phyloP scores from a whole-genome alignment of 2,113 vertebrate species.

The Malaclemys terrapin region DNA sequence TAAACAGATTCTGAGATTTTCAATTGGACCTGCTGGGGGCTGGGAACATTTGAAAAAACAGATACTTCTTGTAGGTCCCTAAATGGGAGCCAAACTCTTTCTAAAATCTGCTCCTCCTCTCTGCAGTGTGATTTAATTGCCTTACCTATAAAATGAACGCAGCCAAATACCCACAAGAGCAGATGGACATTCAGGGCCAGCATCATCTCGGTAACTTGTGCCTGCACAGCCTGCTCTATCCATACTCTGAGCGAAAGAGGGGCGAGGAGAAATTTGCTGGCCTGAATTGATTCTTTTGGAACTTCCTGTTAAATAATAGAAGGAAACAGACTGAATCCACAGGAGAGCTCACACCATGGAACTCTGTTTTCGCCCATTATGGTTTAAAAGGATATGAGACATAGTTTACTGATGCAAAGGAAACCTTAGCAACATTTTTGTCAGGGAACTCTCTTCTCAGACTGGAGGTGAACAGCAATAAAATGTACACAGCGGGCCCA shows the following conservation, averaged over 20 bases:
- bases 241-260: constrained; percentile 67
- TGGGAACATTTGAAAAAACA: neutral
- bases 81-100: fast-evolving
- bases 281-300: constrained; percentile 68
- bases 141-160: constrained; percentile 79
- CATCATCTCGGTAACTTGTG: constrained; percentile 56
- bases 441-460: neutral
- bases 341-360: constrained; percentile 72
- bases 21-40: fast-evolving
- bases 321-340: constrained; percentile 85
- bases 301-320: constrained; percentile 91
- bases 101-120: neutral
- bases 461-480: fast-evolving
- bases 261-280: constrained; percentile 59
- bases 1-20: neutral
- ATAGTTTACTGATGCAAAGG: constrained; percentile 51
- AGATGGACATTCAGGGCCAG: neutral
- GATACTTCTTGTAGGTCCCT: fast-evolving
- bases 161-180: constrained; percentile 60
- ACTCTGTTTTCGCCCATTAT: constrained; percentile 68
- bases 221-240: constrained; percentile 63
- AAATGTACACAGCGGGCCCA: fast-evolving
- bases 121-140: fast-evolving
- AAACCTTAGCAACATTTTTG: constrained; percentile 13
- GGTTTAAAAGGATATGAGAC: constrained; percentile 76